A percentile compares a stretch with the other conserved stretches of the same genome.
phyloP scores from a whole-genome alignment of 2,888 invertebrate genomes.

The Euzophera pinguis region DNA sequence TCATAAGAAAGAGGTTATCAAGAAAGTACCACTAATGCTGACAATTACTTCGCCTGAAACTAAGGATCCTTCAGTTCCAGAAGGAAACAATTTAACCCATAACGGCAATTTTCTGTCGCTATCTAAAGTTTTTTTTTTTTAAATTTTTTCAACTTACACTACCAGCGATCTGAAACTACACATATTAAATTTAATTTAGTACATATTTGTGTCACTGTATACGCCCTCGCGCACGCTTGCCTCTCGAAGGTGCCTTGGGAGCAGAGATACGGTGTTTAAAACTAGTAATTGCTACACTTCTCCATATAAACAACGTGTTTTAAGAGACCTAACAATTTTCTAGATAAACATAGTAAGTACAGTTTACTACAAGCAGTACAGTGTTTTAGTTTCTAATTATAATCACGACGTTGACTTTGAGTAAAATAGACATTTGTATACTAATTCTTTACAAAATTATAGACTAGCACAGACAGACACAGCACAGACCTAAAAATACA shows the following conservation, averaged over 20 bases:
- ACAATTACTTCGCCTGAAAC: too few relatives aligned
- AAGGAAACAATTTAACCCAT: too few relatives aligned
- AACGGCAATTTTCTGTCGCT: too few relatives aligned
- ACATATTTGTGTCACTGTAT: background rate
- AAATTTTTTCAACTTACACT: too few relatives aligned
- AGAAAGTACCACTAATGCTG: too few relatives aligned
- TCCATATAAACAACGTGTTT: conserved; percentile 9
- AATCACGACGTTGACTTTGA: background rate
- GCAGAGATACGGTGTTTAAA: conserved; percentile 8
- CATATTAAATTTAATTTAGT: too few relatives aligned
- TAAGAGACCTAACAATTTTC: conserved; percentile 6
- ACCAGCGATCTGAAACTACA: too few relatives aligned
- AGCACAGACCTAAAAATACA: too few relatives aligned
- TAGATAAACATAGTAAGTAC: conserved; percentile 8
- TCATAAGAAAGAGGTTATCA: too few relatives aligned
- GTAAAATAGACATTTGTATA: background rate
- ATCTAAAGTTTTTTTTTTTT: too few relatives aligned
- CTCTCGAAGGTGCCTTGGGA: background rate
- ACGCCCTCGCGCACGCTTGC: background rate
- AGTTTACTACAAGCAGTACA: background rate
- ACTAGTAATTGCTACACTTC: conserved; percentile 9
- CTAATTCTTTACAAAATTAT: background rate
- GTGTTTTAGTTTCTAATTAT: conserved; percentile 9
- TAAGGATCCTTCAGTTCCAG: too few relatives aligned
- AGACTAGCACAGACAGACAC: background rate